Percentiles rank a stretch among this genome's conserved stretches.
These are phyloP conservation scores for Leptinotarsa haldemani DNA, from an alignment of 2,888 invertebrate species.

Conservation along the genomic window DNA sequence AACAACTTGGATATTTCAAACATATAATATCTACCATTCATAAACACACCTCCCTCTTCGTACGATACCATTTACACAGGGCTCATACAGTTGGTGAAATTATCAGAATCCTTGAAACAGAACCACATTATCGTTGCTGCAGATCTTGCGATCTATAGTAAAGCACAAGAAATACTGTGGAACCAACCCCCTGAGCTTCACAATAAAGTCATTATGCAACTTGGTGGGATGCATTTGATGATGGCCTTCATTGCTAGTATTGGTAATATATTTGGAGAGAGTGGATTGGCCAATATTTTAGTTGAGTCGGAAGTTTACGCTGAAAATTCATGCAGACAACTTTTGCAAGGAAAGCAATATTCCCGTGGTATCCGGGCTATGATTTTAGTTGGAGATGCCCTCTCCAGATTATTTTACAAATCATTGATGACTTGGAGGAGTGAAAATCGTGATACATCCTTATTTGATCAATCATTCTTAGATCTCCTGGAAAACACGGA, in stretches of 20 bases:
- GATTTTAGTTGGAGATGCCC: slow-evolving; percentile 9
- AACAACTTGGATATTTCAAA: slow-evolving; percentile 8
- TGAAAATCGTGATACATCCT: slow-evolving; percentile 3
- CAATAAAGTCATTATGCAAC: slow-evolving; percentile 5
- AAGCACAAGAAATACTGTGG: slow-evolving; percentile 7
- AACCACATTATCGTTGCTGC: slow-evolving; percentile 8
- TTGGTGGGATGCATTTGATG: slow-evolving; percentile 7
- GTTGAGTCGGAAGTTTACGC: slow-evolving; percentile 2
- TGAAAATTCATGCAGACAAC: slow-evolving; percentile 9
- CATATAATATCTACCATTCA: slow-evolving; percentile 8
- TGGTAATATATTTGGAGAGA: slow-evolving; percentile 6
- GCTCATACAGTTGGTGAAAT: slow-evolving; percentile 8
- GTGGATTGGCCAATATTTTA: slow-evolving; percentile 2
- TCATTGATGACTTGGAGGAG: slow-evolving; percentile 5
- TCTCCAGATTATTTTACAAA: slow-evolving; percentile 8
- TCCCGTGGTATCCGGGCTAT: slow-evolving; percentile 4
- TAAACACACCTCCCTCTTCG: slow-evolving; percentile 6
- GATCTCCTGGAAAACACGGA: slow-evolving; percentile 4
- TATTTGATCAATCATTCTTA: slow-evolving; percentile 9
- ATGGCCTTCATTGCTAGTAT: slow-evolving; percentile 5
- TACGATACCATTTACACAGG: slow-evolving; percentile 9
- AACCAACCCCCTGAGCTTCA: slow-evolving; percentile 2
- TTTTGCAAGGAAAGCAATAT: slow-evolving; percentile 8
- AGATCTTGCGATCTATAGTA: slow-evolving; percentile 9
- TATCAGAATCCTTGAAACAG: slow-evolving; percentile 9